Base-by-base conservation (phyloP, 2,797 vertebrate species). In the Spheniscus humboldti region DNA sequence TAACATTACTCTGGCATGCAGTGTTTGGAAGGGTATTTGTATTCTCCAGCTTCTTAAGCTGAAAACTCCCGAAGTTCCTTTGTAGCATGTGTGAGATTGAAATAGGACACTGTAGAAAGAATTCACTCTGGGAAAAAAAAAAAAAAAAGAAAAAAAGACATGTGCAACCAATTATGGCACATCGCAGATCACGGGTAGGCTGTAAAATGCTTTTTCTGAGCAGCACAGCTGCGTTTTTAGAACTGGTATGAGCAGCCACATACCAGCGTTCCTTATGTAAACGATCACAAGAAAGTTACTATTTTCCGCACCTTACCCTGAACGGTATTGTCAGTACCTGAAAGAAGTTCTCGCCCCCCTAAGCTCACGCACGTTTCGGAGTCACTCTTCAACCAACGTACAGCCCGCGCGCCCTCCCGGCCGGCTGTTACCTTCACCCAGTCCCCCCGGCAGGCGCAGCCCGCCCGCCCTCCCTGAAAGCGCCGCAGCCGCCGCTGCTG, bases 271-370 rank as follows among this genome's bases (percentile, higher is more conserved):
- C 31, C 75, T 20, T 43, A 10, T 0, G 15, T 12, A 30, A 20
- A 47, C 41, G 23, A 37, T 35, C 6, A 4, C 9, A 41, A 18
- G 31, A 2, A 41, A 41, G 20, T 22, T 48, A 0, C 10, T 7
- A 1, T 6, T 39, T 62, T 43, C 71, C 5, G 2, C 52, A 11
- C 28, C 60, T 53, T 30, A 59, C 31, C 52, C 47, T 25, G 60
- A 77, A 10, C 6, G 1, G 1, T 20, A 9, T 43, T 76, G 43
- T 25, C 35, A 4, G 3, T 3, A 2, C 18, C 45, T 45, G 12
- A 27, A 68, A 4, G n/a, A 17, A 11, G 20, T 13, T 45, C 6
- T 5, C 31, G 68, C 66, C 63, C 45, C 68, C 43, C 23, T 10
- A 14, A 57, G 50, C 43, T 41, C 41, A 14, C 41, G 41, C 39